Percentiles rank a stretch among this genome's conserved stretches.
Evolutionary conservation across 2,797 vertebrate genomes (phyloP).

Genomic region (Natrix natrix): DNA sequence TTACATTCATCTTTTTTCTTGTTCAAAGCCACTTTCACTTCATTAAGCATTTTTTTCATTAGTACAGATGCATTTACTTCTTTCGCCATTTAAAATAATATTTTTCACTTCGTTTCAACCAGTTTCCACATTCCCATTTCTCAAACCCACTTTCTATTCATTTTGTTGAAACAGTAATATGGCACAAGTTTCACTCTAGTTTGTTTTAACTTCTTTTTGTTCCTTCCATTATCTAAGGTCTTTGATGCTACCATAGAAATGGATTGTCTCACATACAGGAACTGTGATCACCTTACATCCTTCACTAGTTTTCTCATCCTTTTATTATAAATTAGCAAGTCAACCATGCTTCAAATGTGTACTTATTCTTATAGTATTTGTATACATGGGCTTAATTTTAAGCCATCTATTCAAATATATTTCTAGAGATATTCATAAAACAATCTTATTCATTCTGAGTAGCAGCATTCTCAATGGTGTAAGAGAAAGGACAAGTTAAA

Average conservation of each 20-base stretch:
- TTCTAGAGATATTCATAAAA: background rate
- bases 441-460: background rate
- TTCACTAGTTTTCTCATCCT: background rate
- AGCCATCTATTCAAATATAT: background rate
- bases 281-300: background rate
- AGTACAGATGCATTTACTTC: background rate
- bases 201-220: background rate
- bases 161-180: background rate
- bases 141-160: background rate
- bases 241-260: background rate
- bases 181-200: background rate
- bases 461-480: background rate
- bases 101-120: background rate
- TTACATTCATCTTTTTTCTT: background rate
- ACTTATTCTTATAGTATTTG: background rate
- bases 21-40: background rate
- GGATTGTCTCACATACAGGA: background rate
- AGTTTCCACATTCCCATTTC: background rate
- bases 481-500: background rate
- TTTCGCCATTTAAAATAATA: background rate
- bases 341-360: background rate
- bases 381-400: background rate
- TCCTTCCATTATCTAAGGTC: background rate
- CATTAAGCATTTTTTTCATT: background rate
- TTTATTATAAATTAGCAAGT: background rate